phyloP scores from a whole-genome alignment of 2,888 invertebrate species.

The Oeneis ivallda region DNA sequence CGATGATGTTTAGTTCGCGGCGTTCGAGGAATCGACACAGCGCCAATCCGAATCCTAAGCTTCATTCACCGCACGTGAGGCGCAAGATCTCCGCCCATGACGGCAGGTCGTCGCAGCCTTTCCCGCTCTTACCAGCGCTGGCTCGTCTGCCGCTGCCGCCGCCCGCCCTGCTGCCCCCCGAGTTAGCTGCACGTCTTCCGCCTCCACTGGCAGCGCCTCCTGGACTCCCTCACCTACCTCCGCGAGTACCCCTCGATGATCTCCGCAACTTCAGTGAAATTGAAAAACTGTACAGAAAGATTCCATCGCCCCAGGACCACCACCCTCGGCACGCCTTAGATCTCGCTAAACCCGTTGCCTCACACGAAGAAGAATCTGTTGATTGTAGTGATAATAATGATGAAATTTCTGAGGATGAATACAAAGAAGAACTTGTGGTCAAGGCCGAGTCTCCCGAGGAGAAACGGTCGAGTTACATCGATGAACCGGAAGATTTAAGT shows the following conservation, averaged over 20 bases:
- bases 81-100: conserved; percentile 96
- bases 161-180: conserved; percentile 84
- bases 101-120: conserved; percentile 92
- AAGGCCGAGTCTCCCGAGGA: conserved; percentile 54
- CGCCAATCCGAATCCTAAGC: conserved; percentile 97
- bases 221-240: conserved; percentile 77
- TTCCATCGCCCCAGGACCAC: conserved; percentile 66
- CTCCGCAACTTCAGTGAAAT: conserved; percentile 79
- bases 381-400: conserved; percentile 70
- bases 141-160: conserved; percentile 87
- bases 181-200: conserved; percentile 72
- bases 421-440: conserved; percentile 54
- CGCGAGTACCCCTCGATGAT: conserved; percentile 72
- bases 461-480: conserved; percentile 69
- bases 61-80: conserved; percentile 96
- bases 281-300: conserved; percentile 77
- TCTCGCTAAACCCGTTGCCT: conserved; percentile 57
- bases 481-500: conserved; percentile 86
- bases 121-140: conserved; percentile 86
- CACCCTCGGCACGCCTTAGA: conserved; percentile 62
- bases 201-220: conserved; percentile 57
- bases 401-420: conserved; percentile 64
- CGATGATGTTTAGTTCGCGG: conserved; percentile 98
- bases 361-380: conserved; percentile 63
- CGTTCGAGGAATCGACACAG: conserved; percentile 97